Evolutionary conservation across 2,888 invertebrate genomes (phyloP), one percentile per base, ranked within the genome.

Genomic region (Megastigmus dorsalis): DNA sequence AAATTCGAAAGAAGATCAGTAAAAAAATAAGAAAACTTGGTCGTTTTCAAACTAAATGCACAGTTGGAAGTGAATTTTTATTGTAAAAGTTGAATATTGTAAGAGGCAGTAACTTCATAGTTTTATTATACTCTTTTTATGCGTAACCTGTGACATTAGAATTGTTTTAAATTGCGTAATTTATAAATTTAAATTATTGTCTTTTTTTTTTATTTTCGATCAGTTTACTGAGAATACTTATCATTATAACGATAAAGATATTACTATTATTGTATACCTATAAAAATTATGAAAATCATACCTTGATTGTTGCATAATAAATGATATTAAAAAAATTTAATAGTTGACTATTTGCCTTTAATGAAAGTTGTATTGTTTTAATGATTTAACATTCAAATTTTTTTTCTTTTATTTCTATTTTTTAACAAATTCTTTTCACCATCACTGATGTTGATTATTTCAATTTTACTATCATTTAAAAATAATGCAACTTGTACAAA

Each of bases 261-360:
- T 50, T 55, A 67, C n/a, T 38, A 38, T 38, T 43, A 69, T 52
- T 62, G 52, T 69, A 52, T 62, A 60, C 36, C 52, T 69, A 52
- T 69, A 41, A 38, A 54, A 48, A 48, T 62, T 50, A 63, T 43
- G 26, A 68, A 67, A 50, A 43, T 55, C 7, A 45, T 59, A 72
- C 57, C 50, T 65, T 55, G 59, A 57, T 65, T 72, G 71, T 72
- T 72, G 63, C 55, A 62, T 70, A 70, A 65, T 72, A 72, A 72
- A 71, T 57, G 33, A 65, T 65, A 57, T 59, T 23, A 23, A 55
- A 65, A 65, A 50, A 18, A 28, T n/a, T n/a, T n/a, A 13, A 59
- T n/a, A 6, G 18, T 48, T 0, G 30, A 33, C 20, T 33, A 7
- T 45, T n/a, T 3, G 3, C n/a, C n/a, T n/a, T n/a, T n/a, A n/a